These are phyloP conservation scores for Papilio gigon DNA, from an alignment of 2,888 invertebrate species.

Conservation along the genomic window DNA sequence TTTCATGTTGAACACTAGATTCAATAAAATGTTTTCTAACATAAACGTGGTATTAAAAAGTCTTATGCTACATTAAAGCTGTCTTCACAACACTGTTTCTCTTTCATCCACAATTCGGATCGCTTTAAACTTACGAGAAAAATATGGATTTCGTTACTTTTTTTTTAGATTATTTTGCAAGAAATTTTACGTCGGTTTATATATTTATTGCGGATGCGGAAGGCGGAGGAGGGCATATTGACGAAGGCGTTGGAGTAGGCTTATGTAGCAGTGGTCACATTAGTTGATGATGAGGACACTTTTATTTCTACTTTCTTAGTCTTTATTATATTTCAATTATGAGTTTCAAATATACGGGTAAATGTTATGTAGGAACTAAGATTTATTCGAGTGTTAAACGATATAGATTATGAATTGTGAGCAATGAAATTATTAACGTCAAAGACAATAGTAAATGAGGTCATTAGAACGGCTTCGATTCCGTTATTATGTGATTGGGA, in stretches of 20 bases:
- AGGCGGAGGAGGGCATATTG: too few species aligned
- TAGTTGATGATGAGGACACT: too few species aligned
- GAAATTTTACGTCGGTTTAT: too few species aligned
- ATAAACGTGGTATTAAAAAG: not conserved
- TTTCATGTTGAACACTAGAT: constrained; percentile 11
- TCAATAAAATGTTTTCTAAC: not conserved
- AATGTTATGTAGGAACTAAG: too few species aligned
- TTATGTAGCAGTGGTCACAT: too few species aligned
- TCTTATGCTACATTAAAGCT: not conserved
- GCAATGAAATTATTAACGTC: constrained; percentile 65
- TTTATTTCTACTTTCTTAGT: too few species aligned
- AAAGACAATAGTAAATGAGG: constrained; percentile 63
- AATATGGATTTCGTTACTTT: not conserved
- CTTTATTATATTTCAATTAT: too few species aligned
- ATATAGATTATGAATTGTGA: constrained; percentile 45
- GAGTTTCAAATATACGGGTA: too few species aligned
- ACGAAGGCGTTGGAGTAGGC: too few species aligned
- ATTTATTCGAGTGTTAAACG: constrained; percentile 3
- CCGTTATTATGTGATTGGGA: constrained; percentile 58
- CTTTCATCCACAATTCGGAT: not conserved
- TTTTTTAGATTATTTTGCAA: too few species aligned
- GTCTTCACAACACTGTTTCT: not conserved
- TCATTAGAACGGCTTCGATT: constrained; percentile 61
- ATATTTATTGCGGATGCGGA: too few species aligned
- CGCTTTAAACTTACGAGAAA: not conserved